Evolutionary conservation across 1,140 invertebrate genomes (phyloP), one percentile per base, ranked within the genome.

Genomic region (Physella acuta): DNA sequence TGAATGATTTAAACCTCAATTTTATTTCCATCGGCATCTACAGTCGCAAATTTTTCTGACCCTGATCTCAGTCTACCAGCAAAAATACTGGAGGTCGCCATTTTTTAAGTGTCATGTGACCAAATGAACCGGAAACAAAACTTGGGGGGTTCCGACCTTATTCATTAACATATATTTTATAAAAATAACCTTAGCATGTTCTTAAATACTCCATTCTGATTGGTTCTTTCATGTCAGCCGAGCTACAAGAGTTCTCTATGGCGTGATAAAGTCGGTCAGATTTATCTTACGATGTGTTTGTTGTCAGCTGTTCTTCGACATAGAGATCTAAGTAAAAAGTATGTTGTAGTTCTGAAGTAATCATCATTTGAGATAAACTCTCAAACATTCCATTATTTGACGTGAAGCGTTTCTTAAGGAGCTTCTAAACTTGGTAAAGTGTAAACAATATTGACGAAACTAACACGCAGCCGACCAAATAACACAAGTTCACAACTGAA

Each of bases 41-140:
- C 34, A 73, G 61, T 14, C 62, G 67, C n/a, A 74, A 55, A 70
- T 58, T 75, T 78, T 33, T 75, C 70, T 36, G 79, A 81, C 16
- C 78, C 76, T 55, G 73, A 70, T 64, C 79, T 60, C 51, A 71
- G 66, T 71, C 77, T 77, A 24, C 78, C 76, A 24, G 77, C 76
- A 76, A 82, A 82, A n/a, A 82, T 71, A 79, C 79, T 82, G 67
- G 77, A 77, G 70, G 73, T 64, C 16, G 81, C 79, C 81, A 82
- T 82, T 76, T 82, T 82, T 75, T 20, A 17, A 59, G 2, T 39
- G 26, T 68, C 71, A 72, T 69, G 67, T 72, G 71, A 64, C 31
- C 16, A 31, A 5, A 51, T 65, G 20, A 71, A 52, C 70, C 70
- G 70, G 71, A 72, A 53, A 30, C 63, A 56, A 52, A 55, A 36